A percentile compares a stretch with the other conserved stretches of the same genome.
Conservation (phyloP, 2,113 vertebrate species). For the Athene noctua region DNA sequence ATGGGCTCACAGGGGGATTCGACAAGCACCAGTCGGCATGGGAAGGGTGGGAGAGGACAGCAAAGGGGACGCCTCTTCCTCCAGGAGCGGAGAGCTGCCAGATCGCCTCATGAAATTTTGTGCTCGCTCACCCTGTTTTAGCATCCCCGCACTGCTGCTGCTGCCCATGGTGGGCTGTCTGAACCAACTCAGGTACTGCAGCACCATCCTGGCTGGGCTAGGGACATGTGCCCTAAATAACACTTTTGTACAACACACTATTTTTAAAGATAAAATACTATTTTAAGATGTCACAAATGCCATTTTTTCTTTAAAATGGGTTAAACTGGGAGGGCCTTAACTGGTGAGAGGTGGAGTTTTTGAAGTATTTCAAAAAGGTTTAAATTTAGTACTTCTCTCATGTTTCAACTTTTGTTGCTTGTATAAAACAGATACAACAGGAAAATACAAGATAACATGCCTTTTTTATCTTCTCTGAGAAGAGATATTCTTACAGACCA, state of each 20-base stretch:
- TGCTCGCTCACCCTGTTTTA: neutral
- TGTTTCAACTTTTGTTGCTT: neutral
- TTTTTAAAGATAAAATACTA: neutral
- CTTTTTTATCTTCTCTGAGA: neutral
- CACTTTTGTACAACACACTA: accelerated
- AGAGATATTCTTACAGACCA: neutral
- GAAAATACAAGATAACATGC: neutral
- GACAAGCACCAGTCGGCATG: neutral
- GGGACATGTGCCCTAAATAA: neutral
- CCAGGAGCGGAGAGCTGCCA: neutral
- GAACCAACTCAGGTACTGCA: neutral
- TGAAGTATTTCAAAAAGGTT: neutral
- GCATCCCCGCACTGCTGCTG: neutral
- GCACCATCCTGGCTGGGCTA: neutral
- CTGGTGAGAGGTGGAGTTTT: neutral
- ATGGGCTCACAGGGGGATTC: neutral
- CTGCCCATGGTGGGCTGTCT: accelerated
- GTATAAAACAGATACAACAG: neutral
- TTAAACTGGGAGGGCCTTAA: neutral
- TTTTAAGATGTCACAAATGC: neutral
- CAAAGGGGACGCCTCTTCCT: neutral
- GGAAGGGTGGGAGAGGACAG: neutral
- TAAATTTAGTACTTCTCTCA: neutral
- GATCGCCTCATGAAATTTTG: accelerated
- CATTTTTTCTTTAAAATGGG: neutral